Evolutionary conservation across 2,113 vertebrate genomes (phyloP), one percentile per base, ranked within the genome.

Genomic region (Chrysochloris asiatica): DNA sequence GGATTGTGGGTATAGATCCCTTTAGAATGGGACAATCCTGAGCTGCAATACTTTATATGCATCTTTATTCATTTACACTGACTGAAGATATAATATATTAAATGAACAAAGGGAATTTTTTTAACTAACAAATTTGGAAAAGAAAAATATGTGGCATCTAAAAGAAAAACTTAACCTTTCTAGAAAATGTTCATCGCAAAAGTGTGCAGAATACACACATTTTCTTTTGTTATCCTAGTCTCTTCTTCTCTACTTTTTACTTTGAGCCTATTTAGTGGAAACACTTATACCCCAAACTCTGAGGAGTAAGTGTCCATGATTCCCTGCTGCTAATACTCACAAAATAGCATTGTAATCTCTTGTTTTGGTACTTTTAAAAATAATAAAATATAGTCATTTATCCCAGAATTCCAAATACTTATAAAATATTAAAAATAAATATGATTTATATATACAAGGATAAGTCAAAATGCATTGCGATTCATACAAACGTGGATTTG

Each of bases 401-500:
- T 38, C 12, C 24, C 7, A 79, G 33, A 71, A 89, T 33, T 65
- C 19, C 9, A 85, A 72, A 84, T n/a, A 65, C 21, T 21, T 41
- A 79, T 22, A 73, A 84, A 79, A 86, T 52, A 79, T 41, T 33
- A 38, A 45, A 69, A 78, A 77, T 90, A 78, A 93, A 63, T 84
- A 54, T 73, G 50, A 77, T 71, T 8, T 50, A 30, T 54, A 71
- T 38, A 48, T 54, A n/a, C n/a, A n/a, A n/a, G n/a, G n/a, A n/a
- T n/a, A n/a, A n/a, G n/a, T n/a, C n/a, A n/a, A n/a, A n/a, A n/a
- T n/a, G n/a, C n/a, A n/a, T n/a, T n/a, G n/a, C n/a, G n/a, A n/a
- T n/a, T n/a, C n/a, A n/a, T n/a, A n/a, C n/a, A n/a, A n/a, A n/a
- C n/a, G n/a, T n/a, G n/a, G n/a, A n/a, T n/a, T n/a, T n/a, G n/a